Base-by-base conservation (phyloP, 1,140 invertebrate genomes). In the Colletes gigas region DNA sequence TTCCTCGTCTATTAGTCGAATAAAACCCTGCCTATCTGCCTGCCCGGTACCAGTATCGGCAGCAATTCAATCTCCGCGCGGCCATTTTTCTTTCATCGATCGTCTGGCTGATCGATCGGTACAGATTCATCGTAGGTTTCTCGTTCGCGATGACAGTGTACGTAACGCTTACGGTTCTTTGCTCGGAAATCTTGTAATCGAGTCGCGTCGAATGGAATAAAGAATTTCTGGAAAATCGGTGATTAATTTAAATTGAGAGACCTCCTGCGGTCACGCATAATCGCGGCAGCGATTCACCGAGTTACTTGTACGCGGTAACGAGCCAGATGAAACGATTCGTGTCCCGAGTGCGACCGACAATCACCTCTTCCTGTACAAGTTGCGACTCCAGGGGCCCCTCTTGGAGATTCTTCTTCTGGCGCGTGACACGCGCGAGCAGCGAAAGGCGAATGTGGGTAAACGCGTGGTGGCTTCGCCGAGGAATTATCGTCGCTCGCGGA, bases 401-500 rank as follows among this genome's bases (percentile, higher is more conserved):
- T 30, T 19, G 17, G 71, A 12, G 39, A 77, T 75, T 86, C 71
- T 47, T 75, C 41, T 39, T n/a, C 44, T 9, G 14, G 8, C 47
- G n/a, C 52, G 62, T 66, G 39, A 52, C 69, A 59, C 78, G 70
- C 68, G 59, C 15, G 21, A 57, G 54, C 55, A 55, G 72, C 72
- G 81, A 87, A 80, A 81, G 83, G 83, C 66, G 69, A 84, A 82
- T 55, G 66, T 75, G 71, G 76, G 69, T 59, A 75, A 76, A 79
- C 57, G 69, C 54, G 50, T 57, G 47, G 47, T n/a, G 41, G 30
- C 17, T 50, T 55, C 21, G 54, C 19, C 50, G 62, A 60, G 59
- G 70, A 85, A 85, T 81, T 81, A 81, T 83, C 72, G 55, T 81
- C 55, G 69, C 65, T 50, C 57, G 52, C 62, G 83, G 62, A 73